Percentiles rank a stretch among this genome's conserved stretches.
These are phyloP conservation scores for Drosophila vallismaia DNA, from an alignment of 2,888 invertebrate genomes.

Conservation along the genomic window DNA sequence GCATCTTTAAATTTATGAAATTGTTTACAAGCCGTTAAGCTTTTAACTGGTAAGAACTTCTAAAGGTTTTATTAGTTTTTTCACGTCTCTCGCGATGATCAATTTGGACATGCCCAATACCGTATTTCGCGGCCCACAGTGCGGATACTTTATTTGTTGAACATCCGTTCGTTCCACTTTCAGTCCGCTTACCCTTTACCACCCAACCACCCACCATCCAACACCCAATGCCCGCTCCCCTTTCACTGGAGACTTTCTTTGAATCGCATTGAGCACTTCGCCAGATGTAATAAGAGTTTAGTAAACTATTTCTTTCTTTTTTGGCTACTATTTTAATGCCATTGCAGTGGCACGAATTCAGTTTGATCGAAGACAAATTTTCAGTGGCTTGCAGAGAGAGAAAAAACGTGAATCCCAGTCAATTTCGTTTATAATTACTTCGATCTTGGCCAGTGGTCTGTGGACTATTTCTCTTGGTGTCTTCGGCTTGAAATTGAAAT, in stretches of 20 bases:
- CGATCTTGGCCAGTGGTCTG: no score
- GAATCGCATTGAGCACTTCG: constrained; percentile 30
- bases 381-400: neutral
- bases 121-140: constrained; percentile 53
- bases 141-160: constrained; percentile 25
- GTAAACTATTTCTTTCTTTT: constrained; percentile 43
- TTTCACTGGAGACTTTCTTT: constrained; percentile 47
- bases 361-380: constrained; percentile 45
- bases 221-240: constrained; percentile 32
- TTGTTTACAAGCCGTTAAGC: neutral
- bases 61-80: neutral
- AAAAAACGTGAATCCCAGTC: neutral
- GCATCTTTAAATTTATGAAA: neutral
- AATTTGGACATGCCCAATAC: constrained; percentile 22
- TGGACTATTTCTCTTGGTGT: constrained; percentile 1
- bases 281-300: constrained; percentile 58
- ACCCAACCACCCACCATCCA: no score
- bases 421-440: no score
- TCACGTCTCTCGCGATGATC: neutral
- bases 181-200: constrained; percentile 43
- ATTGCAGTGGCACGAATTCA: constrained; percentile 53
- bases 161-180: constrained; percentile 78
- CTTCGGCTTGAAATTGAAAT: constrained; percentile 56
- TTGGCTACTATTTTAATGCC: constrained; percentile 30
- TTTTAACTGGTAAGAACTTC: neutral